A percentile compares a stretch with the other conserved stretches of the same genome.
These are phyloP conservation scores for Microtus obscurus DNA, from an alignment of 2,797 vertebrate species.

Conservation along the genomic window DNA sequence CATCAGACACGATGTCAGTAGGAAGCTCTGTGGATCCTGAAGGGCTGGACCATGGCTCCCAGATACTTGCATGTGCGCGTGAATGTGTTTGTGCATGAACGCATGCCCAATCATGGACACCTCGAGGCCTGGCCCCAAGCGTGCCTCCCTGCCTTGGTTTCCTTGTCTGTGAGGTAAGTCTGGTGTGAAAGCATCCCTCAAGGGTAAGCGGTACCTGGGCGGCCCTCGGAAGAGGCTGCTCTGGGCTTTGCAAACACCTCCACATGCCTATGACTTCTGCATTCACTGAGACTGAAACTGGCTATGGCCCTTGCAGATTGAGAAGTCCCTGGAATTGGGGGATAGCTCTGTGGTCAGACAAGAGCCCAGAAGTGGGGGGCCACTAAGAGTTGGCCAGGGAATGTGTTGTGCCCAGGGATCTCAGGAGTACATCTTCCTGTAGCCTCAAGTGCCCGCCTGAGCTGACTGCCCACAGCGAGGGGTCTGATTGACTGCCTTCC, in stretches of 20 bases:
- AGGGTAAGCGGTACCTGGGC: rapidly evolving
- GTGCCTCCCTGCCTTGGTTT: background rate
- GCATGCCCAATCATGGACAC: no score
- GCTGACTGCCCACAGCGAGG: background rate
- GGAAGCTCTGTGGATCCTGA: background rate
- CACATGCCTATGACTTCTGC: rapidly evolving
- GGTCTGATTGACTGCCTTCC: background rate
- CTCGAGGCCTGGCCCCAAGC: background rate
- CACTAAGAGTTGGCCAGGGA: background rate
- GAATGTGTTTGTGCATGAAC: no score
- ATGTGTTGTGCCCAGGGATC: background rate
- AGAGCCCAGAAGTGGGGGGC: background rate
- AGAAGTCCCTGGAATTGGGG: background rate
- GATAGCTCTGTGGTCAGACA: background rate
- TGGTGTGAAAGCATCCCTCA: rapidly evolving
- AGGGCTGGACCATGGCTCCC: background rate
- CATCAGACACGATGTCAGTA: background rate
- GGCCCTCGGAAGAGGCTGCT: rapidly evolving
- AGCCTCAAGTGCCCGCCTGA: background rate
- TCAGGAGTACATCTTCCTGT: background rate
- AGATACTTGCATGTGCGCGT: background rate
- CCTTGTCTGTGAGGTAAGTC: rapidly evolving
- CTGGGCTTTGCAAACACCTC: rapidly evolving
- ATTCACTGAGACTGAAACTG: background rate
- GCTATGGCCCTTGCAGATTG: background rate